phyloP scores from a whole-genome alignment of 2,797 vertebrate species.

The Sternarchorhynchus goeldii region DNA sequence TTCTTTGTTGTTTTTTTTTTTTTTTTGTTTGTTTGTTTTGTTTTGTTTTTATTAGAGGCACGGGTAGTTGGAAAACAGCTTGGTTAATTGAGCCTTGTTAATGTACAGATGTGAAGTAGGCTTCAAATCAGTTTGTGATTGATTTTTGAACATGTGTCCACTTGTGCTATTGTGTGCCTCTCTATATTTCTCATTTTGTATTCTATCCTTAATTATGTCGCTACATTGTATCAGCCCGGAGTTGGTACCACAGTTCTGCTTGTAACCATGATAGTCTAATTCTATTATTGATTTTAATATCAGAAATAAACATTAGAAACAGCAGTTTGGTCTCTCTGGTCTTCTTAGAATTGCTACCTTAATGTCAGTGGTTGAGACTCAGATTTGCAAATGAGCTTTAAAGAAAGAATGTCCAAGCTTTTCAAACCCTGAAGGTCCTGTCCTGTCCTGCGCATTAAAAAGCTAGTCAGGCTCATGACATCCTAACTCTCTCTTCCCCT shows the following conservation, averaged over 20 bases:
- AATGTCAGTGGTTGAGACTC: background rate
- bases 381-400: too few species aligned
- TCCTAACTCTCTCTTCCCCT: background rate
- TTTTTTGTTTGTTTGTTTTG: slow-evolving; percentile 59
- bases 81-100: slow-evolving; percentile 53
- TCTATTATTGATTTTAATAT: slow-evolving; percentile 85
- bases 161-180: slow-evolving; percentile 78
- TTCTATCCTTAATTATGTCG: slow-evolving; percentile 66
- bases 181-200: slow-evolving; percentile 63
- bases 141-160: slow-evolving; percentile 62
- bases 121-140: slow-evolving; percentile 51
- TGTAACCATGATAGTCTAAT: slow-evolving; percentile 84
- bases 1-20: slow-evolving; percentile 51
- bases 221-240: slow-evolving; percentile 76
- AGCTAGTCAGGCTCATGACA: slow-evolving; percentile 5
- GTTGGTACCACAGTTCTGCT: slow-evolving; percentile 81
- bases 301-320: slow-evolving; percentile 81
- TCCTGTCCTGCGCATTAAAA: background rate
- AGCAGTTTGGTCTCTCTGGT: slow-evolving; percentile 49
- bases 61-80: slow-evolving; percentile 71
- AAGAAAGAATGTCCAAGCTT: too few species aligned
- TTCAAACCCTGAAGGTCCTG: background rate
- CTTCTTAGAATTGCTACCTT: slow-evolving; percentile 8
- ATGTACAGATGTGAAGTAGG: slow-evolving; percentile 56
- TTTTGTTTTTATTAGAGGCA: slow-evolving; percentile 77